These are phyloP conservation scores for Venturia canescens DNA, from an alignment of 1,140 invertebrate genomes.

Conservation along the genomic window DNA sequence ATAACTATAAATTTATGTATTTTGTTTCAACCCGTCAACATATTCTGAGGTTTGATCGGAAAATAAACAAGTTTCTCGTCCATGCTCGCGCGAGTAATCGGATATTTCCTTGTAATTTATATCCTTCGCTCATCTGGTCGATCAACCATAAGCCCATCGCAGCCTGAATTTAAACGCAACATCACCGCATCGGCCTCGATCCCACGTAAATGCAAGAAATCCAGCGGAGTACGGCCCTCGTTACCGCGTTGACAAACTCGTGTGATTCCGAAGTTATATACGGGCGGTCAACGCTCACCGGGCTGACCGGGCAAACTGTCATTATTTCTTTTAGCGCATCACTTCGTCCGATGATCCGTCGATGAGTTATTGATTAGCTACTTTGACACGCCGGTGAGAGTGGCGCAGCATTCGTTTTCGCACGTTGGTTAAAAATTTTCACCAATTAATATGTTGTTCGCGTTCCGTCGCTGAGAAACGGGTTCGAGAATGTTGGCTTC, in stretches of 20 bases:
- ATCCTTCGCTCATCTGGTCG: slow-evolving; percentile 25
- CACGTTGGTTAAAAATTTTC: too few species aligned
- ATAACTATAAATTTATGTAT: background rate
- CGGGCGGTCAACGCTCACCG: too few species aligned
- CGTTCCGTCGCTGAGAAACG: too few species aligned
- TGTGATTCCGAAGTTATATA: background rate
- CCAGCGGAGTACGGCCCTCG: background rate
- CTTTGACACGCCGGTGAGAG: too few species aligned
- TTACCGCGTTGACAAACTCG: background rate
- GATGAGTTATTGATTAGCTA: too few species aligned
- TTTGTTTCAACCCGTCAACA: background rate
- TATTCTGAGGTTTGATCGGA: slow-evolving; percentile 1
- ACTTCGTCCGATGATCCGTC: too few species aligned
- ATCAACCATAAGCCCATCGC: slow-evolving; percentile 24
- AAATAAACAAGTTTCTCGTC: background rate
- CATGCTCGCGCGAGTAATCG: background rate
- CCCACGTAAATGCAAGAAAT: slow-evolving; percentile 3
- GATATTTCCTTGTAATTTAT: slow-evolving; percentile 32
- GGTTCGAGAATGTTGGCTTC: too few species aligned
- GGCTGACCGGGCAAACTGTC: too few species aligned
- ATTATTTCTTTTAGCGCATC: background rate
- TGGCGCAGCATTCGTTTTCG: too few species aligned
- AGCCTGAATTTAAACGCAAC: background rate
- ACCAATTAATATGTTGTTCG: too few species aligned
- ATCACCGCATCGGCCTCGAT: background rate